Conservation (phyloP, 2,888 invertebrate species). For the Cantharis rufa region DNA sequence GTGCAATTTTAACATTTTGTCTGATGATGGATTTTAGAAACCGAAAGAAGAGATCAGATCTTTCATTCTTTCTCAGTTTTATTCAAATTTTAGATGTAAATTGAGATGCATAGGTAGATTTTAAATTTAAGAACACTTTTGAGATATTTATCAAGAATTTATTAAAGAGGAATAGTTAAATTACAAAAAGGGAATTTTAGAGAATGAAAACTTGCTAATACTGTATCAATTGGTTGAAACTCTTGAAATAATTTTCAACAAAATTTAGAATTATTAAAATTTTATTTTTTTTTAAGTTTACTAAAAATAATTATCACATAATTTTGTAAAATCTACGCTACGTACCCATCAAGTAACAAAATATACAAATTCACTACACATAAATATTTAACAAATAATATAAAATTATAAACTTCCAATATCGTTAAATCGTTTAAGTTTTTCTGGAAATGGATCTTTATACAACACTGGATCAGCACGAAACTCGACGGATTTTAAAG, state of each 20-base stretch:
- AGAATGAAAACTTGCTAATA: no score
- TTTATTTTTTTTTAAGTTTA: background rate
- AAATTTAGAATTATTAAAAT: background rate
- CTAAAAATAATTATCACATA: background rate
- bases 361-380: background rate
- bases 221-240: background rate
- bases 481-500: constrained; percentile 86
- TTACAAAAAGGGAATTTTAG: no score
- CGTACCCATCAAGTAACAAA: background rate
- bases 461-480: constrained; percentile 94
- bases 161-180: no score
- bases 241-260: background rate
- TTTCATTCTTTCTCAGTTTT: no score
- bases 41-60: no score
- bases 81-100: no score
- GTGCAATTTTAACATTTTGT: no score
- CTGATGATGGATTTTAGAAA: no score
- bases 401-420: constrained; percentile 78
- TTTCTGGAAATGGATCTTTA: constrained; percentile 81
- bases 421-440: constrained; percentile 84
- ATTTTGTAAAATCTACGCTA: background rate
- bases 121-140: no score
- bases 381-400: background rate
- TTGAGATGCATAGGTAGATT: no score
- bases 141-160: no score